Conservation (phyloP, 2,113 vertebrate species). For the Tyto alba region DNA sequence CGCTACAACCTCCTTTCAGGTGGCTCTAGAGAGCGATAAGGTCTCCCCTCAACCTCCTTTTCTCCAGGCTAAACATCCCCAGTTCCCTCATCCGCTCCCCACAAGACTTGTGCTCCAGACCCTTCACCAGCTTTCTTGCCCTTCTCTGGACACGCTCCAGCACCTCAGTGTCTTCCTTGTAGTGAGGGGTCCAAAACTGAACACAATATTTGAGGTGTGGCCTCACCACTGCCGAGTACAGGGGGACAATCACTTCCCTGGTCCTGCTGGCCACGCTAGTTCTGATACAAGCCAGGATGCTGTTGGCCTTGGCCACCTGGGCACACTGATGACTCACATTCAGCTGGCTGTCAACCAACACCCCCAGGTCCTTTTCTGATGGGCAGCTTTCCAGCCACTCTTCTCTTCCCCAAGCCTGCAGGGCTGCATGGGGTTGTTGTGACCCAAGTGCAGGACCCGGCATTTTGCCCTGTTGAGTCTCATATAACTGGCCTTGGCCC, state of each 20-base stretch:
- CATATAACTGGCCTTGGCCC: fast-evolving
- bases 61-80: background rate
- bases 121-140: background rate
- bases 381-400: background rate
- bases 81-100: background rate
- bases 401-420: background rate
- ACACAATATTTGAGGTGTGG: fast-evolving
- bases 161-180: background rate
- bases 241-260: background rate
- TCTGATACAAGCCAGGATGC: background rate
- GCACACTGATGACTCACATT: background rate
- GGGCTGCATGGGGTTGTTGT: fast-evolving
- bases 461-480: background rate
- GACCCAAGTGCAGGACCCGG: fast-evolving
- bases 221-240: background rate
- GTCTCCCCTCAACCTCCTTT: background rate
- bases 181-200: background rate
- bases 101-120: background rate
- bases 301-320: background rate
- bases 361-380: fast-evolving
- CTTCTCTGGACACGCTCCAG: background rate
- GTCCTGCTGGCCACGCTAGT: background rate
- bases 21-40: background rate
- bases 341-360: fast-evolving
- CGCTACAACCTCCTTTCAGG: fast-evolving